Conservation (phyloP, 1,140 invertebrate species). For the Diabrotica virgifera region DNA sequence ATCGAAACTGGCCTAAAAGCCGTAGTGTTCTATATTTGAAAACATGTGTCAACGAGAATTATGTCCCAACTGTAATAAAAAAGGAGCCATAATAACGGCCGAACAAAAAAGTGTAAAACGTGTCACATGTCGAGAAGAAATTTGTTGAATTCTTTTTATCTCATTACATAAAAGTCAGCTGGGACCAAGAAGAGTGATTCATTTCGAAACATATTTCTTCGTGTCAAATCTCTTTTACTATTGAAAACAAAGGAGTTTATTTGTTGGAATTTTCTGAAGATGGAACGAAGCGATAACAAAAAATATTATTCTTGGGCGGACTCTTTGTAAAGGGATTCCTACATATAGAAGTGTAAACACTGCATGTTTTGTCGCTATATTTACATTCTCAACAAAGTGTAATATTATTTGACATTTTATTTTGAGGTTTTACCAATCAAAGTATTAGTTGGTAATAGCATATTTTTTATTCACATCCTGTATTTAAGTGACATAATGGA, state of each 20-base stretch:
- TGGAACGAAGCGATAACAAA: neutral
- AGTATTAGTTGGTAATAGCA: too few relatives aligned
- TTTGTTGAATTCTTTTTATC: constrained; percentile 13
- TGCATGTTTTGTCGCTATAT: too few relatives aligned
- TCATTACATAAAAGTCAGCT: constrained; percentile 15
- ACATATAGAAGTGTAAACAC: too few relatives aligned
- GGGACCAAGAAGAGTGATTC: constrained; percentile 11
- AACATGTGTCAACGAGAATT: constrained; percentile 11
- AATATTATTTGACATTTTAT: too few relatives aligned
- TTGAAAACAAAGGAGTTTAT: constrained; percentile 3
- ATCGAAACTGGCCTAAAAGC: neutral
- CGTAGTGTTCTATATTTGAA: constrained; percentile 15
- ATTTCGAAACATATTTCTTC: constrained; percentile 10
- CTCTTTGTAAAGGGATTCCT: neutral
- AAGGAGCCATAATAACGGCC: neutral
- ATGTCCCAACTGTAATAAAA: constrained; percentile 10
- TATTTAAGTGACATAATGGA: too few relatives aligned
- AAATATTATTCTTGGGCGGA: neutral
- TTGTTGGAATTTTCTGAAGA: neutral
- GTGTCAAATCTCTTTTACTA: neutral
- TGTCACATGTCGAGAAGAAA: constrained; percentile 7
- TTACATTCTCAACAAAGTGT: too few relatives aligned
- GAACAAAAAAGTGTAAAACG: constrained; percentile 6
- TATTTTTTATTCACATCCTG: too few relatives aligned
- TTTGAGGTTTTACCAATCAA: too few relatives aligned